Evolutionary conservation across 2,888 invertebrate species (phyloP).

Genomic region (Mythimna impura): DNA sequence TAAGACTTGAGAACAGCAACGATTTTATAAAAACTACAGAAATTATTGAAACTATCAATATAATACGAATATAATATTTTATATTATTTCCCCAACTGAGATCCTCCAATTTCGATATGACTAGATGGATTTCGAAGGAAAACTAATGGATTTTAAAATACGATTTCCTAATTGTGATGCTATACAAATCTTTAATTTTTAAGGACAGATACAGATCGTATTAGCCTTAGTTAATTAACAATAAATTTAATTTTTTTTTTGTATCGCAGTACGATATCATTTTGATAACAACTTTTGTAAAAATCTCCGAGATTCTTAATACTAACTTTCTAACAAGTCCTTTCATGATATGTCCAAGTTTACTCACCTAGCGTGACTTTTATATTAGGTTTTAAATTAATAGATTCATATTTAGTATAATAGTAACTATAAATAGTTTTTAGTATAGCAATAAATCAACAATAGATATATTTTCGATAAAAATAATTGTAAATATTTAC

Average conservation of each 20-base stretch:
- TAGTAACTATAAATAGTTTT: not conserved
- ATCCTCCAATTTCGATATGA: conserved; percentile 11
- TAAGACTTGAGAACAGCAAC: conserved; percentile 61
- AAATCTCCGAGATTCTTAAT: conserved; percentile 25
- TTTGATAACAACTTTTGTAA: conserved; percentile 13
- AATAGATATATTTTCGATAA: conserved; percentile 4
- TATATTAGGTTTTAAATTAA: conserved; percentile 3
- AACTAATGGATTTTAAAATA: not conserved
- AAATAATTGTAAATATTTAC: conserved; percentile 46
- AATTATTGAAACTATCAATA: conserved; percentile 38
- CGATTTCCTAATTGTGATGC: not conserved
- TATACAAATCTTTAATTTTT: conserved; percentile 1
- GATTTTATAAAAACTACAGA: conserved; percentile 44
- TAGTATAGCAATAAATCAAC: conserved; percentile 22
- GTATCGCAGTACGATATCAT: conserved; percentile 7
- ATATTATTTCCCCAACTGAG: not conserved
- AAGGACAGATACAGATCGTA: conserved; percentile 10
- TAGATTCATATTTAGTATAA: not conserved
- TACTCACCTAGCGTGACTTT: conserved; percentile 46
- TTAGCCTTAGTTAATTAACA: not conserved
- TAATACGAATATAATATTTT: conserved; percentile 16
- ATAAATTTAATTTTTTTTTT: conserved; percentile 7
- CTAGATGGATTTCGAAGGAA: conserved; percentile 6
- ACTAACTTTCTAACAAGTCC: conserved; percentile 37
- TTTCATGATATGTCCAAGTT: conserved; percentile 68